Evolutionary conservation across 1,140 invertebrate species (phyloP).

Genomic region (Phenacoccus solenopsis): DNA sequence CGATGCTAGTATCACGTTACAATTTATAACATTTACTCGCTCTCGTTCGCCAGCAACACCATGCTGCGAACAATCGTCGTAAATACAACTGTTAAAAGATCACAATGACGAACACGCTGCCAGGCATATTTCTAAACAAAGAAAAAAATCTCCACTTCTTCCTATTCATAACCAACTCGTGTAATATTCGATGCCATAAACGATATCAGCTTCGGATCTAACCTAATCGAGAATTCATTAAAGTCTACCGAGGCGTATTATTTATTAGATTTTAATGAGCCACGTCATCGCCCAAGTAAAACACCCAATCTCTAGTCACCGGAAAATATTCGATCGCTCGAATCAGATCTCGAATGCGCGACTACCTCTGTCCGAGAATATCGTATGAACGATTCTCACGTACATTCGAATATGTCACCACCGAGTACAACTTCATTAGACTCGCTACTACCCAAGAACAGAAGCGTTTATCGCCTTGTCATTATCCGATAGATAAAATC

Average conservation of each 20-base stretch:
- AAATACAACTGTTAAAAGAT: neutral
- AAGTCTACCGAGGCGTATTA: neutral
- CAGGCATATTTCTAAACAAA: neutral
- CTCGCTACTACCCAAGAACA: neutral
- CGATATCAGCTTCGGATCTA: neutral
- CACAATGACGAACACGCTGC: neutral
- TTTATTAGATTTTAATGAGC: constrained; percentile 9
- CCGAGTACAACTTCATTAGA: constrained; percentile 4
- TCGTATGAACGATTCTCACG: neutral
- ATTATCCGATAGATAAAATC: constrained; percentile 13
- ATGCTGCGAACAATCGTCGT: constrained; percentile 6
- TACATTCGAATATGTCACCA: constrained; percentile 9
- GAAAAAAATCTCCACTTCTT: neutral
- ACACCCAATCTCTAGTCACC: no score
- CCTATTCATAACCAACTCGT: neutral
- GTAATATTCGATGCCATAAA: neutral
- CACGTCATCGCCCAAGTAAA: neutral
- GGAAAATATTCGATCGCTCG: no score
- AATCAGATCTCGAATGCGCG: no score
- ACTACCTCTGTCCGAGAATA: no score
- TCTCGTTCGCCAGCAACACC: neutral
- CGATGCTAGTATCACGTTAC: no score
- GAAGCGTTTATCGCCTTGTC: constrained; percentile 15
- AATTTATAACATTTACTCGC: no score
- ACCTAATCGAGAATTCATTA: constrained; percentile 9